A percentile compares a stretch with the other conserved stretches of the same genome.
phyloP scores from a whole-genome alignment of 2,888 invertebrate genomes.

The Metalampra italica region DNA sequence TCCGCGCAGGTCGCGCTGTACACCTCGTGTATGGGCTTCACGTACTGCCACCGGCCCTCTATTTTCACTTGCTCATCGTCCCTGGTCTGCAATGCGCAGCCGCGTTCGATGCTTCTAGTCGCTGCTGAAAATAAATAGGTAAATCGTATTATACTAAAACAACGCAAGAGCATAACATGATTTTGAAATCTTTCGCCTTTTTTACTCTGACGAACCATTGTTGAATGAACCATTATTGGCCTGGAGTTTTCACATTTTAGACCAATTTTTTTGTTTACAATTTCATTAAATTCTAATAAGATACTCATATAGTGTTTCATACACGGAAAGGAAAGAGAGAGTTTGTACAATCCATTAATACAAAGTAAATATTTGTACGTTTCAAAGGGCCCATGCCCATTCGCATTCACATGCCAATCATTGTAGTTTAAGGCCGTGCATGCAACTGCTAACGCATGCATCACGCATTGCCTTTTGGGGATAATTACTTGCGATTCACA shows the following conservation, averaged over 20 bases:
- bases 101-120: constrained; percentile 61
- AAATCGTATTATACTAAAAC: not conserved
- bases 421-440: not conserved
- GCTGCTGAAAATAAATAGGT: constrained; percentile 33
- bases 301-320: no score
- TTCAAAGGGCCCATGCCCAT: not conserved
- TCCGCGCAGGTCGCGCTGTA: constrained; percentile 83
- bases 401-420: not conserved
- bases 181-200: no score
- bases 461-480: constrained; percentile 1
- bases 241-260: no score
- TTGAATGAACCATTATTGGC: no score
- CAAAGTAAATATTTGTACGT: not conserved
- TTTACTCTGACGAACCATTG: no score
- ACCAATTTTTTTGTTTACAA: no score
- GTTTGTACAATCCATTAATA: no score
- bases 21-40: constrained; percentile 81
- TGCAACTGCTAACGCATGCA: not conserved
- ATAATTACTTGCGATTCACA: constrained; percentile 6
- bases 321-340: no score
- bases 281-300: no score
- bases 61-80: constrained; percentile 77
- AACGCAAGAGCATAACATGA: no score
- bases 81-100: constrained; percentile 85
- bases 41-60: constrained; percentile 77